Evolutionary conservation across 2,888 invertebrate species (phyloP).

Genomic region (Ophion slaviceki): DNA sequence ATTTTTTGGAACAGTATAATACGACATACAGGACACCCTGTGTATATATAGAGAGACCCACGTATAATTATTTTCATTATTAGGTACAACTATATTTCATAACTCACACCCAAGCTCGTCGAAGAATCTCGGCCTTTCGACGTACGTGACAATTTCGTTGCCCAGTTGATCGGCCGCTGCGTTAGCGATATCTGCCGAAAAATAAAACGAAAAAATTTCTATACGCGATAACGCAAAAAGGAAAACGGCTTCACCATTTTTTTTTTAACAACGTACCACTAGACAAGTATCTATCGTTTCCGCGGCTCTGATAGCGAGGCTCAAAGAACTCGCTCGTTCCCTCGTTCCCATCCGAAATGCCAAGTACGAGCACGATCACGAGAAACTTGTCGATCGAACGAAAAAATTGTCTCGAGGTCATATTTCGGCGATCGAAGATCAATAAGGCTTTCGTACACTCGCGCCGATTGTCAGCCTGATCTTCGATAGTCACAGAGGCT

Average conservation of each 20-base stretch:
- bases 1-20: no score
- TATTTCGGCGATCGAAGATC: constrained; percentile 7
- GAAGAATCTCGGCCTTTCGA: constrained; percentile 78
- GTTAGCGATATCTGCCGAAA: constrained; percentile 60
- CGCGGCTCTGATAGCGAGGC: constrained; percentile 61
- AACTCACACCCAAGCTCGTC: constrained; percentile 81
- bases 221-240: background rate
- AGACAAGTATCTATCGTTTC: constrained; percentile 76
- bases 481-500: background rate
- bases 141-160: constrained; percentile 69
- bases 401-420: background rate
- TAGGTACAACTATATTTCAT: constrained; percentile 4
- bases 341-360: background rate
- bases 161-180: constrained; percentile 61
- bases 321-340: constrained; percentile 2
- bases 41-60: no score
- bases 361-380: constrained; percentile 59
- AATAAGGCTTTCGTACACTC: background rate
- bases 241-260: background rate
- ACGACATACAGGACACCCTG: no score
- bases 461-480: background rate
- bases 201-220: background rate
- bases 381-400: constrained; percentile 35
- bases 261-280: constrained; percentile 69
- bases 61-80: no score